These are phyloP conservation scores for Ophion costatus DNA, from an alignment of 2,888 invertebrate species.

Conservation along the genomic window DNA sequence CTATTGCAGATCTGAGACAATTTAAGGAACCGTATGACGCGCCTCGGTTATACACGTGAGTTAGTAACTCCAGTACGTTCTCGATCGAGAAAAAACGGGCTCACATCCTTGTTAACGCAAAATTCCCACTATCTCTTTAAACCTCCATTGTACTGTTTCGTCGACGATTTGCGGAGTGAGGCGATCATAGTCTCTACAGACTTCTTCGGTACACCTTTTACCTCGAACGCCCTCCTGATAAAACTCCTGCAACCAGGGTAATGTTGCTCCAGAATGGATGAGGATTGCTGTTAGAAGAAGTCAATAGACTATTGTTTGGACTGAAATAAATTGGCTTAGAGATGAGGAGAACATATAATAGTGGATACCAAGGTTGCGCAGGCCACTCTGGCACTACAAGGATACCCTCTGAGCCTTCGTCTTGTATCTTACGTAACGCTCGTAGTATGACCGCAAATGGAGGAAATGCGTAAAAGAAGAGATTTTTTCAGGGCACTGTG, in stretches of 20 bases:
- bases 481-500: neutral
- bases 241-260: conserved; percentile 46
- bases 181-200: conserved; percentile 6
- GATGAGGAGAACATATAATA: neutral
- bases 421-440: no score
- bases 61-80: no score
- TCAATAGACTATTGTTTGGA: neutral
- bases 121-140: conserved; percentile 1
- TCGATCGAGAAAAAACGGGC: conserved; percentile 1
- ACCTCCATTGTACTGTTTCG: conserved; percentile 28
- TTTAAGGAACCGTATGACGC: no score
- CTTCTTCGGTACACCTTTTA: conserved; percentile 12
- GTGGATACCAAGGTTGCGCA: conserved; percentile 9
- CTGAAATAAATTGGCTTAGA: neutral
- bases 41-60: no score
- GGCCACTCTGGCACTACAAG: conserved; percentile 1
- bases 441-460: conserved; percentile 2
- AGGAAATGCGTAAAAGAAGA: conserved; percentile 16
- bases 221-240: conserved; percentile 25
- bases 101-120: neutral
- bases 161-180: neutral
- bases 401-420: neutral
- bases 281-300: conserved; percentile 5
- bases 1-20: no score
- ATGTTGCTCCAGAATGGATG: conserved; percentile 21